Percentiles rank a stretch among this genome's conserved stretches.
Evolutionary conservation across 2,113 vertebrate genomes (phyloP).

Genomic region (Lates calcarifer): DNA sequence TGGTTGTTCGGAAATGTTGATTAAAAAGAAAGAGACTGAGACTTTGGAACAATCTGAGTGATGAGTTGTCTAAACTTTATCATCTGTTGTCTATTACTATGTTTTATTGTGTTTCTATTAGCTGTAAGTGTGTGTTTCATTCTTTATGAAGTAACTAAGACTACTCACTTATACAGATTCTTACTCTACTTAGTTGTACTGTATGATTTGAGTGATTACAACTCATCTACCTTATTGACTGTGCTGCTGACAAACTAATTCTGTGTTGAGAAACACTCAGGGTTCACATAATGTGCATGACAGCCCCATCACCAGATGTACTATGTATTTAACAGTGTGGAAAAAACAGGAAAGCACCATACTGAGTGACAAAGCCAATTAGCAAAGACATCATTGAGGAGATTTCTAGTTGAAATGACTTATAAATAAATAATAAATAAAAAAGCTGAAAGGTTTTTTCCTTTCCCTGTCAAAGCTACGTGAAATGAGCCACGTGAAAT

Average conservation of each 20-base stretch:
- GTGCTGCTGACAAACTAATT: neutral
- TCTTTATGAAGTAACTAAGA: neutral
- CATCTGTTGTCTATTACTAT: no score
- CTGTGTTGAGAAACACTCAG: neutral
- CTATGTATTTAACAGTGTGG: neutral
- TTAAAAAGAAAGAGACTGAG: no score
- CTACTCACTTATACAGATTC: neutral
- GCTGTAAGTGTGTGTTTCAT: neutral
- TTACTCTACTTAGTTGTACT: neutral
- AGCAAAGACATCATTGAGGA: conserved; percentile 16
- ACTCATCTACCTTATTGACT: neutral
- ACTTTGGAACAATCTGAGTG: no score
- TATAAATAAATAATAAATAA: neutral
- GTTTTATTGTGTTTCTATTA: neutral
- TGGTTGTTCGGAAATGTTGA: no score
- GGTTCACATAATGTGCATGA: neutral
- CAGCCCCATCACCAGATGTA: neutral
- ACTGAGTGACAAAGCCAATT: conserved; percentile 33
- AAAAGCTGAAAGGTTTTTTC: neutral
- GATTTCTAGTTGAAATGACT: neutral
- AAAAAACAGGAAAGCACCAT: neutral
- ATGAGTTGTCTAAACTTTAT: no score
- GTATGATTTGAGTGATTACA: neutral
- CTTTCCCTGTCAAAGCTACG: neutral
- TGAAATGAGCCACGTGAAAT: conserved; percentile 6